These are phyloP conservation scores for Corythornis vintsioides DNA, from an alignment of 2,113 vertebrate species.

Conservation along the genomic window DNA sequence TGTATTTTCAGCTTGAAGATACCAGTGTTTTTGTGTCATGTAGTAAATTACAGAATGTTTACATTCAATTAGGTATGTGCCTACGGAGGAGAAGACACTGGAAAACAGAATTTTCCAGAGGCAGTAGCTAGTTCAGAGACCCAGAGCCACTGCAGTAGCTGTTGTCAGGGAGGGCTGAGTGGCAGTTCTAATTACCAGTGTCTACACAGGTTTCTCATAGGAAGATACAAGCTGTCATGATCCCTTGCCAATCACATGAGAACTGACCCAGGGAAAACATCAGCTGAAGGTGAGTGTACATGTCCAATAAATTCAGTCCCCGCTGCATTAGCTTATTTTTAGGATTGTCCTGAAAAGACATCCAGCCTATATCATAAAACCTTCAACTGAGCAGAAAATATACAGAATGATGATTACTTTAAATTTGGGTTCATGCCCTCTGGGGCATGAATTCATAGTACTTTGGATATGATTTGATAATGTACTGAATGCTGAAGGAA, in stretches of 20 bases:
- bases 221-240: constrained; percentile 75
- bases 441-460: constrained; percentile 55
- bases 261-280: constrained; percentile 70
- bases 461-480: constrained; percentile 41
- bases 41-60: constrained; percentile 56
- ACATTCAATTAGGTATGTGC: constrained; percentile 46
- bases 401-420: constrained; percentile 50
- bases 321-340: constrained; percentile 67
- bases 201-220: constrained; percentile 68
- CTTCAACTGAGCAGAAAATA: constrained; percentile 57
- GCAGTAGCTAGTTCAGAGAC: constrained; percentile 63
- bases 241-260: constrained; percentile 76
- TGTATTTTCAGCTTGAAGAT: constrained; percentile 39
- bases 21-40: neutral
- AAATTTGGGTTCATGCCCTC: constrained; percentile 64
- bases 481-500: neutral
- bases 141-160: constrained; percentile 43
- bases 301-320: constrained; percentile 67
- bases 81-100: constrained; percentile 21
- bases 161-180: constrained; percentile 65
- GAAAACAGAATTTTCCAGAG: constrained; percentile 59
- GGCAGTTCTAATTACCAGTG: constrained; percentile 80
- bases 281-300: constrained; percentile 49
- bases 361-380: constrained; percentile 59
- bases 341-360: constrained; percentile 56